Evolutionary conservation across 1,140 invertebrate species (phyloP), one percentile per base, ranked within the genome.

Genomic region (Littorina saxatilis): DNA sequence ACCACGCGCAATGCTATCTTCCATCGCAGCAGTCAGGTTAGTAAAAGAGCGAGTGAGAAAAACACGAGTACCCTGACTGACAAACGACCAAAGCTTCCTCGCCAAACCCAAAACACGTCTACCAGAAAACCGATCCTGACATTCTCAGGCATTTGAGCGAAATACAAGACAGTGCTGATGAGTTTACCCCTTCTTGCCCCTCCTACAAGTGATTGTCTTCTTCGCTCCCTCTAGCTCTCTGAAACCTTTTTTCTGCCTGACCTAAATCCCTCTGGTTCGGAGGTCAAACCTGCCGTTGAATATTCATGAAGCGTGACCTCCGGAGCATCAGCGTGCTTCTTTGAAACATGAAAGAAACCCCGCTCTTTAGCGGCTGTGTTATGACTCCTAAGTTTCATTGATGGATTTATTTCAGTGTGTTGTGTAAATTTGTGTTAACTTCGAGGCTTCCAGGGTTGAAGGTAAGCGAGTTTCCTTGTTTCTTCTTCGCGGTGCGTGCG

Each of bases 231-330:
- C 29, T 5, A 29, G 5, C 32, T 32, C 35, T 35, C 23, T 32
- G 15, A 43, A 55, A 35, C 37, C 17, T 27, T 37, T 40, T 39
- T 61, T 61, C 52, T 40, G 55, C 35, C 52, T 77, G 76, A 78
- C 74, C 74, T 78, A 78, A 39, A 63, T 43, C 29, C 29, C n/a
- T 35, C 61, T 1, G 15, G 32, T 39, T 43, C 76, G 37, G 23
- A 78, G 76, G 76, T 78, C 76, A 78, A 40, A 78, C 20, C 35
- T 73, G 32, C 55, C 43, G 76, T 63, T 78, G 76, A 78, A 78
- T 78, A 78, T 78, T 78, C 76, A 78, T 78, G 58, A 63, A 37
- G 55, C 9, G 35, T 78, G 76, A 78, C 76, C 76, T 78, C 76
- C 35, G 63, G 29, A 78, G 76, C 76, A 78, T 78, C 76, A 78